These are phyloP conservation scores for Psilopsiagon aymara DNA, from an alignment of 2,113 vertebrate species.

Conservation along the genomic window DNA sequence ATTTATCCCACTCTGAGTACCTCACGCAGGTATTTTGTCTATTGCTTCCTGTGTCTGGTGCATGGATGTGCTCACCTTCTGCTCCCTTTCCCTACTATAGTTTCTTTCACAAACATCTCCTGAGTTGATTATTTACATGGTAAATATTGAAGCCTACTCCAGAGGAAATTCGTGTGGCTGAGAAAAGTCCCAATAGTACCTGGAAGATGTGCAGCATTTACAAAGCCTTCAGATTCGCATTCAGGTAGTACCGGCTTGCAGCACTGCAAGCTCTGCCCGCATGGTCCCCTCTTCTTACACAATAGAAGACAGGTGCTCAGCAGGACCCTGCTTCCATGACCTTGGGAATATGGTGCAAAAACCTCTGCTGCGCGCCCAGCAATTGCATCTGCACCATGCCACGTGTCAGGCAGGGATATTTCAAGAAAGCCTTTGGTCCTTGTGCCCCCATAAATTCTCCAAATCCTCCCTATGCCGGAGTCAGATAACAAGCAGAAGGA, in stretches of 20 bases:
- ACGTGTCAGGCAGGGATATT: constrained; percentile 71
- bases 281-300: constrained; percentile 3
- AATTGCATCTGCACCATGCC: constrained; percentile 34
- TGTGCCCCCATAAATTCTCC: constrained; percentile 80
- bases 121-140: not conserved
- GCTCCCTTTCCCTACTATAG: not conserved
- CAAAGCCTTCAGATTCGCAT: not conserved
- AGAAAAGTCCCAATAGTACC: not conserved
- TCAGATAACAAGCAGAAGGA: constrained; percentile 79
- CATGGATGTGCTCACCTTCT: not conserved
- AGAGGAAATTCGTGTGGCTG: accelerated
- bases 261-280: not conserved
- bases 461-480: constrained; percentile 66
- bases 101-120: not conserved
- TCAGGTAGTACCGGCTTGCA: not conserved
- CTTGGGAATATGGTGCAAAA: constrained; percentile 53
- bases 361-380: not conserved
- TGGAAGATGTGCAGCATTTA: not conserved
- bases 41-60: not conserved
- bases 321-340: not conserved
- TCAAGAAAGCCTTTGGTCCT: constrained; percentile 70
- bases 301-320: constrained; percentile 23
- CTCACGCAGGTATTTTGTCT: not conserved
- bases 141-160: not conserved
- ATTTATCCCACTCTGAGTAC: not conserved